Percentiles rank a stretch among this genome's conserved stretches.
Evolutionary conservation across 2,888 invertebrate genomes (phyloP).

Genomic region (Ctena decussata): DNA sequence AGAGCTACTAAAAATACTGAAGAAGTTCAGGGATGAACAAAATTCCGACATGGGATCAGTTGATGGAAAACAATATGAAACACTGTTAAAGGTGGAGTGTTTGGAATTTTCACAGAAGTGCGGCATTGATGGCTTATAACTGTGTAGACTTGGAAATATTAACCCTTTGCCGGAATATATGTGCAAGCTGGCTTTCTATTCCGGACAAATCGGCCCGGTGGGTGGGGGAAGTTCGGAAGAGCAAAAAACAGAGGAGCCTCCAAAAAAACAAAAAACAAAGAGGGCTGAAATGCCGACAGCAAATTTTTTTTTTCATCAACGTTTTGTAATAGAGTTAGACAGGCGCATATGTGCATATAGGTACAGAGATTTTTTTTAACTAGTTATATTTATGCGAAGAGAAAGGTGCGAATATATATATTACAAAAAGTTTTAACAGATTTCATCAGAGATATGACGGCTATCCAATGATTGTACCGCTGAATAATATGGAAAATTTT

Average conservation of each 20-base stretch:
- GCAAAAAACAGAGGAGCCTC: background rate
- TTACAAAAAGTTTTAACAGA: too few species aligned
- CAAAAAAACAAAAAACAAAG: background rate
- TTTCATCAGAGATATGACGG: too few species aligned
- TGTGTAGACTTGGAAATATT: background rate
- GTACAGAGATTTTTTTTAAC: too few species aligned
- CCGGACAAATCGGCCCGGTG: background rate
- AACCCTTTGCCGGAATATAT: background rate
- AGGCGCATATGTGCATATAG: too few species aligned
- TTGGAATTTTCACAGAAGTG: background rate
- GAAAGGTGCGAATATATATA: too few species aligned
- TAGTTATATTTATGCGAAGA: too few species aligned
- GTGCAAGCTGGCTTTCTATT: background rate
- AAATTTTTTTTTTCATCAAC: too few species aligned
- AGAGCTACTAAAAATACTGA: background rate
- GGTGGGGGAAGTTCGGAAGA: too few species aligned
- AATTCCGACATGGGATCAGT: background rate
- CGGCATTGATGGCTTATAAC: background rate
- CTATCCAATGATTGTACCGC: too few species aligned
- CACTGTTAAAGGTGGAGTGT: background rate
- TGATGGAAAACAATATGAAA: background rate
- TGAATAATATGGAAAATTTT: too few species aligned
- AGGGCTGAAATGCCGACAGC: background rate
- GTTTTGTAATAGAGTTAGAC: too few species aligned
- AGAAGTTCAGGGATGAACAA: background rate